Evolutionary conservation across 2,113 vertebrate species (phyloP).

Genomic region (Corythaixoides concolor): DNA sequence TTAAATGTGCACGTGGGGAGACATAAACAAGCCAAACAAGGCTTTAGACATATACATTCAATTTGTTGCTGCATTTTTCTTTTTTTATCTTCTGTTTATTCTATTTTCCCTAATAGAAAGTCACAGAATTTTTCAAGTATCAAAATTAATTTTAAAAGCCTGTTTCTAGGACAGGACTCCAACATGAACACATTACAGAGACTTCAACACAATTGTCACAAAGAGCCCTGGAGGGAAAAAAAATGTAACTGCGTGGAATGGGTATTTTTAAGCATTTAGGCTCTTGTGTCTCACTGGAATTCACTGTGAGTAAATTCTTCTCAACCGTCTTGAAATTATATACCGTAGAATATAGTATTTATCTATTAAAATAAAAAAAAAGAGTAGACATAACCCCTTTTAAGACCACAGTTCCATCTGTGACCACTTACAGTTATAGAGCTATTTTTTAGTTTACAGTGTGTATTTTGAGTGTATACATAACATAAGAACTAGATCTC

Average conservation of each 20-base stretch:
- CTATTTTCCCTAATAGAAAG: background rate
- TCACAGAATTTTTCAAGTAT: background rate
- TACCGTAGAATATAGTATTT: background rate
- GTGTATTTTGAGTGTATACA: slow-evolving; percentile 45
- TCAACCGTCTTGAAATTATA: background rate
- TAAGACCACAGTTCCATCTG: background rate
- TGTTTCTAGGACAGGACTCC: background rate
- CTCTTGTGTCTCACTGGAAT: background rate
- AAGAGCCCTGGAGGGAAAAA: background rate
- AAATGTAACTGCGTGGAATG: background rate
- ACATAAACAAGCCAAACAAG: background rate
- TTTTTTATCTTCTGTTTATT: background rate
- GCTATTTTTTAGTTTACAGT: slow-evolving; percentile 34
- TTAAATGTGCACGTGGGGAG: background rate
- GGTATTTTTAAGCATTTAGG: background rate
- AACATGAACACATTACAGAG: background rate
- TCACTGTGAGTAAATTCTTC: background rate
- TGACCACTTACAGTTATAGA: slow-evolving; percentile 1
- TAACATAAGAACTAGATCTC: slow-evolving; percentile 15
- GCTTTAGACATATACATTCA: background rate
- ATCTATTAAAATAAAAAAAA: background rate
- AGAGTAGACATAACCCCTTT: background rate
- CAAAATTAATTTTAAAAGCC: background rate
- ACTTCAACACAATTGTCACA: background rate
- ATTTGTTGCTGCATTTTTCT: background rate